Conservation (phyloP, 2,888 invertebrate genomes). For the Tuberolachnus salignus region DNA sequence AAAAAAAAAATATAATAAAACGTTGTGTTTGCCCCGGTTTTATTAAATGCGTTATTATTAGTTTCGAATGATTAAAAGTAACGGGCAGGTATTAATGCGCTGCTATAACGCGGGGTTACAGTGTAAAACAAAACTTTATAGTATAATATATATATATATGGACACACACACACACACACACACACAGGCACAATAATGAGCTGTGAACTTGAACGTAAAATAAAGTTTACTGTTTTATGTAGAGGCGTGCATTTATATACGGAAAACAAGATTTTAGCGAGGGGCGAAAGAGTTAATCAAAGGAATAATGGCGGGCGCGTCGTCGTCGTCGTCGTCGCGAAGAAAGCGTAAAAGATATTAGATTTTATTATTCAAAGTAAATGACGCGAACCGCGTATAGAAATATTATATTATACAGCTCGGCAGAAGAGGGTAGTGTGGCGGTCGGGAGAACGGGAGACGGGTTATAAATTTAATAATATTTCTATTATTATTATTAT, state of each 20-base stretch:
- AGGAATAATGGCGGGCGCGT: background rate
- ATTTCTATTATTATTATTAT: background rate
- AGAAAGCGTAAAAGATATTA: background rate
- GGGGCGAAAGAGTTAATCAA: background rate
- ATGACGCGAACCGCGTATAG: background rate
- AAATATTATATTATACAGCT: too few species aligned
- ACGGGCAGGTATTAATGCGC: background rate
- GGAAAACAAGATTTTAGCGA: background rate
- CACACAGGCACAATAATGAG: slow-evolving; percentile 5
- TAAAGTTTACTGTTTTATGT: background rate
- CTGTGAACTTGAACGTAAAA: background rate
- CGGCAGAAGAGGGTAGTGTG: background rate
- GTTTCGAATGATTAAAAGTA: background rate
- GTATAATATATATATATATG: too few species aligned
- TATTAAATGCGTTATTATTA: too few species aligned
- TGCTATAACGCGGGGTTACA: background rate
- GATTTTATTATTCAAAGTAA: slow-evolving; percentile 8
- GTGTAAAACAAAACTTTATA: background rate
- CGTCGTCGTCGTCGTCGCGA: too few species aligned
- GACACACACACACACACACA: too few species aligned
- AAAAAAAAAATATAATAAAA: too few species aligned
- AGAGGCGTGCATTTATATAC: too few species aligned
- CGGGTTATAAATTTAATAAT: slow-evolving; percentile 28
- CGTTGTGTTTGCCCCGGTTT: too few species aligned
- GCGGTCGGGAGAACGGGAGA: background rate